Evolutionary conservation across 2,113 vertebrate genomes (phyloP).

Genomic region (Campylomormyrus numenius): DNA sequence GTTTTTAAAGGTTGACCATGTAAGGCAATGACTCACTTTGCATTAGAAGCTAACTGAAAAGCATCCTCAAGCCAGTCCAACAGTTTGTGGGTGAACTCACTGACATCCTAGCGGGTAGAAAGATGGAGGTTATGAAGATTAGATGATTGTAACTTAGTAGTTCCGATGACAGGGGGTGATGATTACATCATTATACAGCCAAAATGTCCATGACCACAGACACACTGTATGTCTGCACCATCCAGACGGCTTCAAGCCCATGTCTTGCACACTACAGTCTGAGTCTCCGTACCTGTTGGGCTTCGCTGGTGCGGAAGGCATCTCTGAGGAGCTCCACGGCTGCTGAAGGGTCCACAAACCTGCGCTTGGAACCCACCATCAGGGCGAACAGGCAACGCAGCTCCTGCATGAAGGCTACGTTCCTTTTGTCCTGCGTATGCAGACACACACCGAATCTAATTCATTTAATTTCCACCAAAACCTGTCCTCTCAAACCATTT

Average conservation of each 20-base stretch:
- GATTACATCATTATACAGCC: not conserved
- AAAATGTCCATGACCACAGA: not conserved
- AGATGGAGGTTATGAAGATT: not conserved
- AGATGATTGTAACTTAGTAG: not conserved
- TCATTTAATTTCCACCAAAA: not conserved
- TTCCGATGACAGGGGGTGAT: not conserved
- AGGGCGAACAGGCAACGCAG: conserved; percentile 86
- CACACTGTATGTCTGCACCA: not conserved
- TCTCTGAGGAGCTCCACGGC: conserved; percentile 83
- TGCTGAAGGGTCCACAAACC: conserved; percentile 86
- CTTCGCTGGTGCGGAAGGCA: conserved; percentile 78
- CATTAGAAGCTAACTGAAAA: conserved; percentile 83
- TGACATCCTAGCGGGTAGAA: conserved; percentile 80
- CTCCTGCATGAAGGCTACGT: conserved; percentile 92
- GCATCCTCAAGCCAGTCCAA: conserved; percentile 95
- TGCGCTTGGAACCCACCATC: conserved; percentile 84
- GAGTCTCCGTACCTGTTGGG: conserved; percentile 77
- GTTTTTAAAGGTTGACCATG: not conserved
- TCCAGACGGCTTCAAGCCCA: not conserved
- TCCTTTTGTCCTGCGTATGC: conserved; percentile 78
- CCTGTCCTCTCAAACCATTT: not conserved
- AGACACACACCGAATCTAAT: not conserved
- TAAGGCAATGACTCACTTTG: conserved; percentile 63
- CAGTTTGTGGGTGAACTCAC: conserved; percentile 95
- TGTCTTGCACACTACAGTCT: not conserved